A percentile compares a stretch with the other conserved stretches of the same genome.
Conservation (phyloP, 2,888 invertebrate species). For the Scaptomyza polygonia region DNA sequence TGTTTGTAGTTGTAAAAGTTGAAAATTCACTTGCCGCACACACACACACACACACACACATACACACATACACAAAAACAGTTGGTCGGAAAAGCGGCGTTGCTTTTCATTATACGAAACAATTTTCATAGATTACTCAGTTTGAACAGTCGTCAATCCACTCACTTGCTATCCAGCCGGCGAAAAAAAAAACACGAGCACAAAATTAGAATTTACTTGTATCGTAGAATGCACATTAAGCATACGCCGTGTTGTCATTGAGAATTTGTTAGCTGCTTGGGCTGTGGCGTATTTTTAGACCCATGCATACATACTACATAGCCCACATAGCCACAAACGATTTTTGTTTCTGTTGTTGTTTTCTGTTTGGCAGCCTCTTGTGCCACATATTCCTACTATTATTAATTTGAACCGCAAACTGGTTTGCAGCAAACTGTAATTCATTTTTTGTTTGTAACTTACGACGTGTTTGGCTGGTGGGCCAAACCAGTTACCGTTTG, state of each 20-base stretch:
- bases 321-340: slow-evolving; percentile 47
- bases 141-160: slow-evolving; percentile 32
- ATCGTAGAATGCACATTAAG: slow-evolving; percentile 51
- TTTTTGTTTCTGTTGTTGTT: slow-evolving; percentile 1
- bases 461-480: slow-evolving; percentile 59
- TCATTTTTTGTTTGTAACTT: slow-evolving; percentile 60
- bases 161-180: slow-evolving; percentile 27
- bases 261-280: slow-evolving; percentile 40
- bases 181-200: neutral
- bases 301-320: no score
- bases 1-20: slow-evolving; percentile 64
- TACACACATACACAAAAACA: neutral
- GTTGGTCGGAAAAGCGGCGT: slow-evolving; percentile 33
- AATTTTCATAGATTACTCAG: slow-evolving; percentile 48
- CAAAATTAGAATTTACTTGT: slow-evolving; percentile 16
- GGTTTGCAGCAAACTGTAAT: slow-evolving; percentile 67
- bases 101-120: slow-evolving; percentile 40
- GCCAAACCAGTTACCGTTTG: slow-evolving; percentile 57
- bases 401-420: slow-evolving; percentile 71
- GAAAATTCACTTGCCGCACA: slow-evolving; percentile 62
- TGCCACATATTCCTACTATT: slow-evolving; percentile 71
- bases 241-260: slow-evolving; percentile 74
- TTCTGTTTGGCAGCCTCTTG: slow-evolving; percentile 34
- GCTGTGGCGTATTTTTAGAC: slow-evolving; percentile 60
- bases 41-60: slow-evolving; percentile 2